Base-by-base conservation (phyloP, 92 coral and sea anemone species). In the Meandrina meandrites region DNA sequence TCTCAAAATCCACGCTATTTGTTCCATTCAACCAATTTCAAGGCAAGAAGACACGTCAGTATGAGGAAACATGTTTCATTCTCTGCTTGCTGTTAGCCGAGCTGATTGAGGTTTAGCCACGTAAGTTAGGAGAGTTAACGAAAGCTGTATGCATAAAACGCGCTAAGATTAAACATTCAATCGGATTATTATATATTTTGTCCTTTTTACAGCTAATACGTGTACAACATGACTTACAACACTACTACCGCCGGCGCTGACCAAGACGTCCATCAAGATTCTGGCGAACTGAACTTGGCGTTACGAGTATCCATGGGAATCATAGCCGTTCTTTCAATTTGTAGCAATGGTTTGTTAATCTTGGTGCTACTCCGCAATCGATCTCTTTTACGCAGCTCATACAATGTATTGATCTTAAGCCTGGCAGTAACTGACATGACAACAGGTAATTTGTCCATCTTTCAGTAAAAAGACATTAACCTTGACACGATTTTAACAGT, bases 401-500 rank as follows among this genome's bases (percentile, higher is more conserved):
- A 92, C 88, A 88, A 91, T 31, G 79, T 92, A 30, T 87, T 94
- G 36, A 90, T 94, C 37, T 62, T 94, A 21, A 86, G 90, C 79
- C 79, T 94, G 75, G 95, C 98, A 0, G 42, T 94, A 34, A 92
- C 95, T 1, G 98, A 94, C 75, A 88, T 92, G 95, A 80, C 91
- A 8, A 92, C 98, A 81, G 98, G 98, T 92, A 54, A 34, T 68
- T 3, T 24, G 79, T 45, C n/a, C 9, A n/a, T n/a, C n/a, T n/a
- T n/a, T n/a, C n/a, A n/a, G n/a, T n/a, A n/a, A n/a, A n/a, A n/a
- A n/a, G n/a, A n/a, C n/a, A n/a, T n/a, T n/a, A 16, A 40, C 45
- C 6, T 40, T 40, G 45, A 40, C 45, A 40, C 45, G 40, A 6
- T 34, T 71, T 71, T n/a, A n/a, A n/a, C n/a, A n/a, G n/a, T n/a